These are phyloP conservation scores for Ophioderma brevispina DNA, from an alignment of 35 echinoderm and acorn worm genomes.

Conservation along the genomic window DNA sequence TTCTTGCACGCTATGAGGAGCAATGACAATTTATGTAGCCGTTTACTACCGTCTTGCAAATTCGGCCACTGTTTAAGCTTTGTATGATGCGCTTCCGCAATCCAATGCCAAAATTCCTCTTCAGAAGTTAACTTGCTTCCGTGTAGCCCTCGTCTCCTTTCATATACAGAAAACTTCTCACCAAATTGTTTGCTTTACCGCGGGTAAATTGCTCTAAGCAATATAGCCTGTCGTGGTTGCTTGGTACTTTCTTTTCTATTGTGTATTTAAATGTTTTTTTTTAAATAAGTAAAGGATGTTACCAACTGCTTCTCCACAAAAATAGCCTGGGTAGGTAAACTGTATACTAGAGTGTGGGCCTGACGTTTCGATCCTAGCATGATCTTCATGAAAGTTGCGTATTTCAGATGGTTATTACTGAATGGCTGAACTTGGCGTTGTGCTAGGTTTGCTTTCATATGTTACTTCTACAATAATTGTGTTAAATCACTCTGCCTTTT, in stretches of 20 bases:
- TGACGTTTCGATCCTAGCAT: no score
- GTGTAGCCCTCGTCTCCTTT: not conserved
- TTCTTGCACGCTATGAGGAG: constrained; percentile 45
- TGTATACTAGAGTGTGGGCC: no score
- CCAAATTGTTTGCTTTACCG: constrained; percentile 48
- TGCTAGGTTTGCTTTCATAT: constrained; percentile 19
- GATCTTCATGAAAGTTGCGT: constrained; percentile 41
- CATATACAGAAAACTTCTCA: constrained; percentile 29
- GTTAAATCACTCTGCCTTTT: no score
- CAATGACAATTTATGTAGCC: constrained; percentile 25
- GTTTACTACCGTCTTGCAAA: constrained; percentile 2
- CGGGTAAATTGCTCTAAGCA: constrained; percentile 42
- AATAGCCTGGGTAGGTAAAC: no score
- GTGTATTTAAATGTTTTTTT: constrained; percentile 58
- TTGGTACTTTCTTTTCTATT: constrained; percentile 31
- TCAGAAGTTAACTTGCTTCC: constrained; percentile 36
- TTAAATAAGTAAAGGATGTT: no score
- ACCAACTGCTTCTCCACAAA: no score
- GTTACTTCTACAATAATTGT: no score
- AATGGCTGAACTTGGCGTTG: constrained; percentile 24
- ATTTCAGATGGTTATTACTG: constrained; percentile 50
- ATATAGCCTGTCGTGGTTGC: constrained; percentile 18
- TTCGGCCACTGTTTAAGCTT: constrained; percentile 26
- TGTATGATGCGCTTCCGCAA: constrained; percentile 36
- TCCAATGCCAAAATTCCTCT: constrained; percentile 33